Evolutionary conservation across 2,888 invertebrate species (phyloP), one percentile per base, ranked within the genome.

Genomic region (Ariolimax columbianus): DNA sequence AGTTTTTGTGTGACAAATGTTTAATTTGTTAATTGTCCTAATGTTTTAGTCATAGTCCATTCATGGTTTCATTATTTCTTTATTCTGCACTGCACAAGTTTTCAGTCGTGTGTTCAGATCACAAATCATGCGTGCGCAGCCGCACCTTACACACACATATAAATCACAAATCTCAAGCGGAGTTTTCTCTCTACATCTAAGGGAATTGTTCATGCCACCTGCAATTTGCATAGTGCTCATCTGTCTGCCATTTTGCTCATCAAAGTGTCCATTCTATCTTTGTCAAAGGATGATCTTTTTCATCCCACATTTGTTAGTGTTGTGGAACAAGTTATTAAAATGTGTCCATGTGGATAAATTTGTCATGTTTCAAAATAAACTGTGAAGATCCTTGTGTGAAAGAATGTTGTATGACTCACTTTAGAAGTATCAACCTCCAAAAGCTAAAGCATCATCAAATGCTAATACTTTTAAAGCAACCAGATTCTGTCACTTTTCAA

Each of bases 31-130:
- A n/a, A 43, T 43, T 43, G 40, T 73, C 47, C 17, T 26, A 40
- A n/a, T n/a, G n/a, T 73, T 43, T 14, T 73, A 73, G 43, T n/a
- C n/a, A 47, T 73, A 73, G 73, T 11, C 17, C 38, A 70, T 47
- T 73, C 38, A 30, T 73, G 17, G n/a, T 73, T 73, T n/a, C 4
- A n/a, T n/a, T n/a, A 47, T 73, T 43, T 30, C 23, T 36, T 36
- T n/a, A 73, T 73, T 73, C 47, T 73, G 73, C 73, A 73, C 73
- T 73, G 73, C 73, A 73, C 73, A 73, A 19, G 17, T 73, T 73
- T 73, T 30, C n/a, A 73, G 30, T 43, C 73, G n/a, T 43, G 17
- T 73, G 43, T 68, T 43, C n/a, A 73, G 73, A 73, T 73, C 73
- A 73, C 73, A 73, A 30, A 14, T 73, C 26, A 38, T 47, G 47